Conservation (phyloP, 2,113 vertebrate genomes). For the Garra rufa region DNA sequence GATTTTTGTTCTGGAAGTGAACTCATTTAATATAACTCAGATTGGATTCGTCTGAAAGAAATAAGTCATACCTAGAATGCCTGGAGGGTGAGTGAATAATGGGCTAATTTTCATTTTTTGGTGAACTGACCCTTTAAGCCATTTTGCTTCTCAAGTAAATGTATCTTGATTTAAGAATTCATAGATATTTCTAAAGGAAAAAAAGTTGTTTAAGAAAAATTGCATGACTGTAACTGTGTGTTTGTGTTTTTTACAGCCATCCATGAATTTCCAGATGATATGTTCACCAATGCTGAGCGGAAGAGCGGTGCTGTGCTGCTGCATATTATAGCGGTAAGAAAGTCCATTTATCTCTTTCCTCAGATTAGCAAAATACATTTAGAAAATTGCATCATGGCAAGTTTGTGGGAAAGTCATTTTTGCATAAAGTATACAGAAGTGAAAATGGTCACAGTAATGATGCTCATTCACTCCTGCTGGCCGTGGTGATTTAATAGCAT, state of each 20-base stretch:
- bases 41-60: too few species aligned
- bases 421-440: neutral
- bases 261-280: conserved; percentile 91
- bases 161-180: too few species aligned
- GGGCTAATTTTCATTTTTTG: too few species aligned
- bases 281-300: conserved; percentile 88
- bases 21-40: too few species aligned
- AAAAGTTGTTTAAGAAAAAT: too few species aligned
- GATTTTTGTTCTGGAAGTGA: too few species aligned
- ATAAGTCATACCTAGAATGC: too few species aligned
- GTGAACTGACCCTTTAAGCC: too few species aligned
- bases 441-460: neutral
- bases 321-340: conserved; percentile 90
- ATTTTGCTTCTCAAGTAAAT: too few species aligned
- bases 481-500: neutral
- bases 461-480: neutral
- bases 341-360: neutral
- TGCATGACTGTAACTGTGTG: neutral
- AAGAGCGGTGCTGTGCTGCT: conserved; percentile 87
- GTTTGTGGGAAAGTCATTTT: neutral
- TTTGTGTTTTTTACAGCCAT: conserved; percentile 82
- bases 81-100: too few species aligned
- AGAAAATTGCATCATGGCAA: neutral
- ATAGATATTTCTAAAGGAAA: too few species aligned
- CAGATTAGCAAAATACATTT: neutral